Evolutionary conservation across 2,797 vertebrate genomes (phyloP).

Genomic region (Phaenicophaeus curvirostris): DNA sequence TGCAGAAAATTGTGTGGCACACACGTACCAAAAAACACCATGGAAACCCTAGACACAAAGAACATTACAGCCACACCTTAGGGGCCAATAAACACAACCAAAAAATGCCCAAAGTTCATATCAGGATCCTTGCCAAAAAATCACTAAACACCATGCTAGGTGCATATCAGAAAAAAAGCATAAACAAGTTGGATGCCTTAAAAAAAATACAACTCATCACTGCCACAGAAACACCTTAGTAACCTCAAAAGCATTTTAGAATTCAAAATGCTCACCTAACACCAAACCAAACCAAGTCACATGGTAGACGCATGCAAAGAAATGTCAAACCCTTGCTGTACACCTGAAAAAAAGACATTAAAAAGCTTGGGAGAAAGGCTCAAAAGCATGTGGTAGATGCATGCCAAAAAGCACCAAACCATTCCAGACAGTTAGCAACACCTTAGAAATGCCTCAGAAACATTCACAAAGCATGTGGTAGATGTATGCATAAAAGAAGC

Average conservation of each 20-base stretch:
- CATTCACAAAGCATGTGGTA: not conserved
- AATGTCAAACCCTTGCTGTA: not conserved
- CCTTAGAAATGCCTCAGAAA: not conserved
- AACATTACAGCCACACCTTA: fast-evolving
- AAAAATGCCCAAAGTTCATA: not conserved
- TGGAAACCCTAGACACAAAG: not conserved
- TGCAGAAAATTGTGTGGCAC: not conserved
- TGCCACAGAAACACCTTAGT: not conserved
- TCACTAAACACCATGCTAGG: not conserved
- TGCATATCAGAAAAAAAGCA: not conserved
- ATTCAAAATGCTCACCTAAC: not conserved
- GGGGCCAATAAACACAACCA: not conserved
- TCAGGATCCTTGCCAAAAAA: not conserved
- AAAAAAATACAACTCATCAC: not conserved
- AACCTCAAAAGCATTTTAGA: not conserved
- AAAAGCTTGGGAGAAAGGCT: not conserved
- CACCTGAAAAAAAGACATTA: not conserved
- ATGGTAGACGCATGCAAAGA: not conserved
- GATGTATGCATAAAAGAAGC: not conserved
- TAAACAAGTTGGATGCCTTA: not conserved
- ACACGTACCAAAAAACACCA: fast-evolving
- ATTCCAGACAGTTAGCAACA: not conserved
- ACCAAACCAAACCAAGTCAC: not conserved
- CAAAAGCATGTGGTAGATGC: not conserved
- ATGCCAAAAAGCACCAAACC: not conserved